phyloP scores from a whole-genome alignment of 2,888 invertebrate species.

The Cataglyphis cursor region DNA sequence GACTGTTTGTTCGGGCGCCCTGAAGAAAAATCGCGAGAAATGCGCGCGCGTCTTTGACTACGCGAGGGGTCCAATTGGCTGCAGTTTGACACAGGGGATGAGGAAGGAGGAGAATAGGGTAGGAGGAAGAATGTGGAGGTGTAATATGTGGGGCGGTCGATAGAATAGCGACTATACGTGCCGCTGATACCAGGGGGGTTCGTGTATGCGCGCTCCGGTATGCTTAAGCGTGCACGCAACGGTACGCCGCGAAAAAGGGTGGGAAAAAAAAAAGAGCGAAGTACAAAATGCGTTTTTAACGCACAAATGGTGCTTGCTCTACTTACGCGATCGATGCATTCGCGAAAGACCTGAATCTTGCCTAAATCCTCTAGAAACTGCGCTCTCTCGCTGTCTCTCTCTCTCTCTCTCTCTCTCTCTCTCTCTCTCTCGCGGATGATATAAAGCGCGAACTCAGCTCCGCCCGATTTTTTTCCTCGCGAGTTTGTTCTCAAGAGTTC shows the following conservation, averaged over 20 bases:
- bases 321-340: neutral
- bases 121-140: constrained; percentile 65
- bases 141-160: constrained; percentile 82
- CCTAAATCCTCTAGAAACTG: constrained; percentile 16
- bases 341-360: constrained; percentile 25
- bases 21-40: neutral
- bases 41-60: constrained; percentile 43
- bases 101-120: constrained; percentile 57
- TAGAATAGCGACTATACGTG: constrained; percentile 68
- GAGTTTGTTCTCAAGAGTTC: neutral
- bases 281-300: constrained; percentile 24
- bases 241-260: neutral
- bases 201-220: constrained; percentile 9
- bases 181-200: constrained; percentile 20
- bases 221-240: constrained; percentile 39
- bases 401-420: neutral
- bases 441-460: constrained; percentile 3
- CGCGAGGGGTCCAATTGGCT: constrained; percentile 74
- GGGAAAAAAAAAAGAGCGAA: neutral
- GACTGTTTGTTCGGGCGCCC: neutral
- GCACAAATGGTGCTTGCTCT: neutral
- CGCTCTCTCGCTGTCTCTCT: neutral
- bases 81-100: constrained; percentile 67
- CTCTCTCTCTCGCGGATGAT: neutral
- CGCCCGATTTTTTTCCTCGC: neutral